Evolutionary conservation across 2,888 invertebrate species (phyloP).

Genomic region (Brenthis hecate): DNA sequence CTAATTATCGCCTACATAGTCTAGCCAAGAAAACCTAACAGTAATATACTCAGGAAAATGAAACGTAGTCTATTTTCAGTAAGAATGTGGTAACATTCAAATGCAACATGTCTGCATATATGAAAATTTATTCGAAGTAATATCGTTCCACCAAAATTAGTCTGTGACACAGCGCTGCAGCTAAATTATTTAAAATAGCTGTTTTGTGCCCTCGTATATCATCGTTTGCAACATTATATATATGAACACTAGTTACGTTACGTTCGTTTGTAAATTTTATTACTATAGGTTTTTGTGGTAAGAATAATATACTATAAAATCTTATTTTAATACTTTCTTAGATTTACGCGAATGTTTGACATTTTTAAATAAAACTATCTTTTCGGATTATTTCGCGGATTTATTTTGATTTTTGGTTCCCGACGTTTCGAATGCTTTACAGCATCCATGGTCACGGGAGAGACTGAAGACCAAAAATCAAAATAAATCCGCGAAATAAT

Average conservation of each 20-base stretch:
- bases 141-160: conserved; percentile 36
- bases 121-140: conserved; percentile 41
- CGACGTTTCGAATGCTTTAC: too few relatives aligned
- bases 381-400: too few relatives aligned
- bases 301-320: neutral
- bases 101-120: conserved; percentile 34
- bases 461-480: too few relatives aligned
- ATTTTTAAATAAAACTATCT: too few relatives aligned
- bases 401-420: too few relatives aligned
- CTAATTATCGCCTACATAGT: conserved; percentile 3
- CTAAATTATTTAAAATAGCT: conserved; percentile 38
- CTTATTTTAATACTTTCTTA: too few relatives aligned
- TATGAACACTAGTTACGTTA: conserved; percentile 11
- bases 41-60: conserved; percentile 15
- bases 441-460: too few relatives aligned
- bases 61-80: conserved; percentile 24
- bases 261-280: conserved; percentile 26
- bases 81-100: conserved; percentile 17
- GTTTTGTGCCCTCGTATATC: conserved; percentile 33
- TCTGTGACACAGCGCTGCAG: conserved; percentile 37
- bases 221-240: conserved; percentile 31
- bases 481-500: too few relatives aligned
- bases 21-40: conserved; percentile 13
- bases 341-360: too few relatives aligned
- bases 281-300: conserved; percentile 4